Evolutionary conservation across 2,797 vertebrate species (phyloP).

Genomic region (Anolis apletophallus): DNA sequence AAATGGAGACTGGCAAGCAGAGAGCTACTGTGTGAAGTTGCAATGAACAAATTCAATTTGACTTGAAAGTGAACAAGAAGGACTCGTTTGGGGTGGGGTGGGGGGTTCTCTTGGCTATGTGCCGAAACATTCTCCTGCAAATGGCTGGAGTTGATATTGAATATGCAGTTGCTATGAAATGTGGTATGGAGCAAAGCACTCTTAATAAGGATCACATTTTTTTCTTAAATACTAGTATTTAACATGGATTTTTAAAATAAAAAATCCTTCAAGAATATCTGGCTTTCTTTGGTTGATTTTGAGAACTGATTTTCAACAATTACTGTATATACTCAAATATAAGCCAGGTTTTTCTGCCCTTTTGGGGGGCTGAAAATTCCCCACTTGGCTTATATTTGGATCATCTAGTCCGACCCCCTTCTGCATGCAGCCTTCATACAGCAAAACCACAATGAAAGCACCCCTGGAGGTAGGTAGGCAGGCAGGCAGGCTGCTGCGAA

Average conservation of each 20-base stretch:
- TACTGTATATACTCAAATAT: not conserved
- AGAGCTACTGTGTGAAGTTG: not conserved
- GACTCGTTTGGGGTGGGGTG: not conserved
- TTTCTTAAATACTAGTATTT: not conserved
- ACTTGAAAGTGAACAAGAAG: not conserved
- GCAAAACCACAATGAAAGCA: too few relatives aligned
- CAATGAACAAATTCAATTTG: not conserved
- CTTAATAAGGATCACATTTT: not conserved
- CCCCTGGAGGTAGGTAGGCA: too few relatives aligned
- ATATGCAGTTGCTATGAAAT: not conserved
- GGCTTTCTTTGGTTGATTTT: not conserved
- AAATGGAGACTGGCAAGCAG: not conserved
- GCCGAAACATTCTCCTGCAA: not conserved
- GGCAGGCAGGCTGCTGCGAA: too few relatives aligned
- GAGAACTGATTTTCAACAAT: too few relatives aligned
- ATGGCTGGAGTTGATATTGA: accelerated
- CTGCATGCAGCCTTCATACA: too few relatives aligned
- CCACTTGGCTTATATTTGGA: too few relatives aligned
- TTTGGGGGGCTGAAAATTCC: too few relatives aligned
- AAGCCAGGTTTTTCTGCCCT: too few relatives aligned
- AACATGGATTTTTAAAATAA: not conserved
- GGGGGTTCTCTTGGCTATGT: not conserved
- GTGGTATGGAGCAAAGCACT: not conserved
- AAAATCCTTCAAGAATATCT: not conserved
- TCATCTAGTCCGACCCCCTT: too few relatives aligned